Conservation (phyloP, 2,113 vertebrate genomes). For the Ailuropoda melanoleuca region DNA sequence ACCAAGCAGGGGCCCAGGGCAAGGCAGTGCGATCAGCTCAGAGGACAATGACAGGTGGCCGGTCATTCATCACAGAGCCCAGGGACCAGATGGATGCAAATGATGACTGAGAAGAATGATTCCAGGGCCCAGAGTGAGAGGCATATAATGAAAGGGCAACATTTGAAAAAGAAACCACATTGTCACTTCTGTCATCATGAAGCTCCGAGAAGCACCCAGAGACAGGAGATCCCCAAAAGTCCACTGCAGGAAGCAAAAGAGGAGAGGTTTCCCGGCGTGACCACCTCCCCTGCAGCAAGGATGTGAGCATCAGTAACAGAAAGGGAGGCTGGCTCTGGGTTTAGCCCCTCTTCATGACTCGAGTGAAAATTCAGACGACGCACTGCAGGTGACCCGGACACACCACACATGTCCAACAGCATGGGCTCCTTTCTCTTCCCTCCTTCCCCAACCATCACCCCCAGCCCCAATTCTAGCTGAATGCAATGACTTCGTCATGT, state of each 20-base stretch:
- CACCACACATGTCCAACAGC: background rate
- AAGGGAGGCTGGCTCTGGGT: accelerated
- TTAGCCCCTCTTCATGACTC: too few relatives aligned
- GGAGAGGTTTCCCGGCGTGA: accelerated
- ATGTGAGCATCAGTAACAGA: background rate
- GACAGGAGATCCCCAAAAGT: background rate
- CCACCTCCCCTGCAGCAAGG: too few relatives aligned
- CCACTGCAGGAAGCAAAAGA: too few relatives aligned
- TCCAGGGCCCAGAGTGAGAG: background rate
- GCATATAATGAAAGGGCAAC: background rate
- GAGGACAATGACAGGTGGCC: accelerated
- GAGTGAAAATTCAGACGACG: background rate
- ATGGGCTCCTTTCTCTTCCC: background rate
- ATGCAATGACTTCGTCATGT: too few relatives aligned
- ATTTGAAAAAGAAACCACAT: background rate
- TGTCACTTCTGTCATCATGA: background rate
- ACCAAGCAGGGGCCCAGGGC: background rate
- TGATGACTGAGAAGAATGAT: background rate
- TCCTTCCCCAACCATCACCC: background rate
- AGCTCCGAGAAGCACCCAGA: background rate
- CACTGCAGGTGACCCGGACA: accelerated
- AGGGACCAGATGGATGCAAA: accelerated
- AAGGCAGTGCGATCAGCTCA: accelerated
- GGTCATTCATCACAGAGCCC: background rate
- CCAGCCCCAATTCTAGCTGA: background rate